These are phyloP conservation scores for Dasysyrphus albostriatus DNA, from an alignment of 2,888 invertebrate genomes.

Conservation along the genomic window DNA sequence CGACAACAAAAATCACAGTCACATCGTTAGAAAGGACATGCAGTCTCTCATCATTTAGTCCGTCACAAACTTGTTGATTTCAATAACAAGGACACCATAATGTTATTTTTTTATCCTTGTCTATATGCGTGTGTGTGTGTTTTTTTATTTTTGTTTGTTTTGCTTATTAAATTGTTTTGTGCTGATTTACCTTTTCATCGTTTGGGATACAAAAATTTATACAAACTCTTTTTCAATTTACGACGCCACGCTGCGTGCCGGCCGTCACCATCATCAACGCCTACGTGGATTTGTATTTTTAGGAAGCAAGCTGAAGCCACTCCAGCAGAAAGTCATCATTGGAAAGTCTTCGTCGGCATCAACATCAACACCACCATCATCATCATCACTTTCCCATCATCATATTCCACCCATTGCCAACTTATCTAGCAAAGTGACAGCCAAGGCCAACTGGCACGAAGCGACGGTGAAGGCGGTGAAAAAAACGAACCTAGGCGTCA, in stretches of 20 bases:
- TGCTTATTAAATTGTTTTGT: slow-evolving; percentile 23
- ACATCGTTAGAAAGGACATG: slow-evolving; percentile 4
- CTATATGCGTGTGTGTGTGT: slow-evolving; percentile 22
- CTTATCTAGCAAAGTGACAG: slow-evolving; percentile 36
- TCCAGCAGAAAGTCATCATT: slow-evolving; percentile 52
- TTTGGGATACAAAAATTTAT: slow-evolving; percentile 22
- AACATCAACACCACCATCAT: slow-evolving; percentile 33
- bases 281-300: slow-evolving; percentile 15
- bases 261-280: not conserved
- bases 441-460: slow-evolving; percentile 36
- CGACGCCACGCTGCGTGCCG: not conserved
- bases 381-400: slow-evolving; percentile 21
- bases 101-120: slow-evolving; percentile 23
- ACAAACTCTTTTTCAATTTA: slow-evolving; percentile 59
- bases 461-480: slow-evolving; percentile 74
- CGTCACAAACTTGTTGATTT: slow-evolving; percentile 31
- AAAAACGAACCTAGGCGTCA: slow-evolving; percentile 78
- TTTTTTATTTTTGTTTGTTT: not conserved
- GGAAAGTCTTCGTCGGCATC: slow-evolving; percentile 41
- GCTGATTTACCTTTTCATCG: slow-evolving; percentile 13
- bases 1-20: slow-evolving; percentile 14
- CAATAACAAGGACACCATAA: slow-evolving; percentile 21
- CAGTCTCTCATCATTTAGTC: not conserved
- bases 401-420: slow-evolving; percentile 31
- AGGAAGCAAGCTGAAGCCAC: slow-evolving; percentile 74